Percentiles rank a stretch among this genome's conserved stretches.
Evolutionary conservation across 2,888 invertebrate species (phyloP).

Genomic region (Argyresthia goedartella): DNA sequence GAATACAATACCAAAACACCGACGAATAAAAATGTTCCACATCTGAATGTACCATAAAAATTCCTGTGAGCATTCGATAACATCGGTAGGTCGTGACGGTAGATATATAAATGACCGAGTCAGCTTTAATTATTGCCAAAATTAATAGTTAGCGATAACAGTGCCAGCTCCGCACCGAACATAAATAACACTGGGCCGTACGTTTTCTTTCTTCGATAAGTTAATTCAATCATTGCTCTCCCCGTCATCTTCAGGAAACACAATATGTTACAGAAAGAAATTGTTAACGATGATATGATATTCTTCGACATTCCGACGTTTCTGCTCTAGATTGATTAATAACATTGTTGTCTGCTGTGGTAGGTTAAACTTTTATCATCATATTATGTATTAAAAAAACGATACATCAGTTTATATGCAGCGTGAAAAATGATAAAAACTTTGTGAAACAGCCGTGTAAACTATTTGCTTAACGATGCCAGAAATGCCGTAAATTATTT

Average conservation of each 20-base stretch:
- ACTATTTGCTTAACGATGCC: too few relatives aligned
- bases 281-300: constrained; percentile 32
- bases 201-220: constrained; percentile 45
- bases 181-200: constrained; percentile 41
- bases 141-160: constrained; percentile 57
- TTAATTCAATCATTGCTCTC: constrained; percentile 62
- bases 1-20: neutral
- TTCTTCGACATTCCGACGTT: neutral
- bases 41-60: neutral
- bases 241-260: constrained; percentile 35
- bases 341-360: neutral
- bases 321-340: neutral
- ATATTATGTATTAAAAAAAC: too few relatives aligned
- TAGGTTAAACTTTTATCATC: too few relatives aligned
- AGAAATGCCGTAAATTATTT: too few relatives aligned
- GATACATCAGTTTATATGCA: too few relatives aligned
- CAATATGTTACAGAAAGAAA: constrained; percentile 41
- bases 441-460: too few relatives aligned
- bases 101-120: constrained; percentile 35
- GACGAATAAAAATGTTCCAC: too few relatives aligned
- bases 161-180: constrained; percentile 15
- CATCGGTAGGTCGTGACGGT: constrained; percentile 3
- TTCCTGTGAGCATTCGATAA: neutral
- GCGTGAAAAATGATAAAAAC: too few relatives aligned
- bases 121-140: constrained; percentile 55